Base-by-base conservation (phyloP, 1,140 invertebrate species). In the Chironomus striatipennis region DNA sequence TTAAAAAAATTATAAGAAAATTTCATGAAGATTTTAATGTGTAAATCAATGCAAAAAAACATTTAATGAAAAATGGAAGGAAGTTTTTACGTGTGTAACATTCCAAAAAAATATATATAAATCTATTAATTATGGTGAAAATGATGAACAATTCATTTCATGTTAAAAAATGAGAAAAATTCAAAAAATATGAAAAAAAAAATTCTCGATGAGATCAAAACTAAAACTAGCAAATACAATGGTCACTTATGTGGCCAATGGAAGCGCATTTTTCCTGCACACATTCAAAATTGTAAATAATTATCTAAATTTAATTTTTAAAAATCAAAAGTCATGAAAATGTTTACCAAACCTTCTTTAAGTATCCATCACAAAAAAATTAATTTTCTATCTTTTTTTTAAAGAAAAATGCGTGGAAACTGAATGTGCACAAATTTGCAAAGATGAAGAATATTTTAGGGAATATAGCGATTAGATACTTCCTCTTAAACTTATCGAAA, bases 61-160 rank as follows among this genome's bases (percentile, higher is more conserved):
- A 47, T 47, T 15, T 57, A 34, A 34, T 34, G n/a, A 57, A 57
- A 10, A 57, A n/a, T 57, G 47, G n/a, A 57, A 57, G 24, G n/a
- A n/a, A 47, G 5, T 57, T 57, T 57, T 57, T 57, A 57, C 47
- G 47, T 57, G 47, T 57, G 47, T 57, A 57, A 57, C 47, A 57
- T 57, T 57, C 47, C 47, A 57, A 57, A 47, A 57, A n/a, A 15
- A 2, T 2, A 34, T 5, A 34, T 34, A 34, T 34, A 34, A n/a
- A n/a, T n/a, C n/a, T n/a, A n/a, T n/a, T 34, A 34, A 34, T 34
- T 34, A 34, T 34, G 24, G 24, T 34, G 24, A 34, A 34, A 34
- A 34, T 34, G 24, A 34, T 34, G 5, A 34, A 2, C 24, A 34
- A 34, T 34, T 34, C 24, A 34, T 5, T 34, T 2, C 24, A 34